Evolutionary conservation across 2,797 vertebrate species (phyloP).

Genomic region (Hozukius guyotensis): DNA sequence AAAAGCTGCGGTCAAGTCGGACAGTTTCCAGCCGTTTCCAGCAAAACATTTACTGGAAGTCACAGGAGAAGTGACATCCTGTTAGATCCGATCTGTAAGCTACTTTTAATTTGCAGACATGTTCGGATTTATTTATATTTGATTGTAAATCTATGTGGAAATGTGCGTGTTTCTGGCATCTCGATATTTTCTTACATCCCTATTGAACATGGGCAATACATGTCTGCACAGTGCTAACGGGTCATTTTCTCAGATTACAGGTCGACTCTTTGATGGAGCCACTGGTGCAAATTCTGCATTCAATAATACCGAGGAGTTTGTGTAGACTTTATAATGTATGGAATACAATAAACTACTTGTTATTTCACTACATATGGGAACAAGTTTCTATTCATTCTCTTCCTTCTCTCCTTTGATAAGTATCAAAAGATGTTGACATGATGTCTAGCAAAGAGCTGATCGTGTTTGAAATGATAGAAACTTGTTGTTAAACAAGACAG

Average conservation of each 20-base stretch:
- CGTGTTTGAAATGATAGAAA: not conserved
- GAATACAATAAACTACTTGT: not conserved
- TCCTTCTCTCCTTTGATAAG: not conserved
- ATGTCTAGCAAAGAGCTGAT: not conserved
- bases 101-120: no score
- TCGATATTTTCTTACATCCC: no score
- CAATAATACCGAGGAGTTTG: not conserved
- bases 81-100: no score
- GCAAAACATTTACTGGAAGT: no score
- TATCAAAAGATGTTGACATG: not conserved
- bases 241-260: not conserved
- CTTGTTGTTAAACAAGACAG: not conserved
- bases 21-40: no score
- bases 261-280: not conserved
- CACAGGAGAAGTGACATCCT: no score
- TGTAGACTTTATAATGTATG: not conserved
- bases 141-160: no score
- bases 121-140: no score
- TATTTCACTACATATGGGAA: not conserved
- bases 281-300: not conserved
- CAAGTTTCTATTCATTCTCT: not conserved
- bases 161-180: no score
- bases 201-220: no score
- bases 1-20: no score
- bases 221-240: not conserved